These are phyloP conservation scores for Empis livida DNA, from an alignment of 2,888 invertebrate genomes.

Conservation along the genomic window DNA sequence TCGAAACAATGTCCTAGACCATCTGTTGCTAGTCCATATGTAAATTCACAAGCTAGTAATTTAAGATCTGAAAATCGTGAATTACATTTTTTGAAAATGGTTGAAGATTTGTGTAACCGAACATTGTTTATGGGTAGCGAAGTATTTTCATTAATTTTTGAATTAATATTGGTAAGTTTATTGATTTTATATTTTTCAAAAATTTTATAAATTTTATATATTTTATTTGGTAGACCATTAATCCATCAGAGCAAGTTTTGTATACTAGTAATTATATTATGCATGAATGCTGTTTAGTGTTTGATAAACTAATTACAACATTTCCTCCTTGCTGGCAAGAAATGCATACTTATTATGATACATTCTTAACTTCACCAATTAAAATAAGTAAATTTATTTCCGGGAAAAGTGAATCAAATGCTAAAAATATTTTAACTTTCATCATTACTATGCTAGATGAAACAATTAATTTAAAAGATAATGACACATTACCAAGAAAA, in stretches of 20 bases:
- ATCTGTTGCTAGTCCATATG: slow-evolving; percentile 16
- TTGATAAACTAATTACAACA: slow-evolving; percentile 21
- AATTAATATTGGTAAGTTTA: slow-evolving; percentile 25
- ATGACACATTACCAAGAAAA: background rate
- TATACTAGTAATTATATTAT: slow-evolving; percentile 13
- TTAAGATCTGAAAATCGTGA: slow-evolving; percentile 13
- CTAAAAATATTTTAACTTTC: slow-evolving; percentile 17
- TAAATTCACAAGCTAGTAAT: slow-evolving; percentile 15
- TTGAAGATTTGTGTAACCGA: slow-evolving; percentile 24
- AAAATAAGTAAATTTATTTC: slow-evolving; percentile 14
- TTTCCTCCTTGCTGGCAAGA: slow-evolving; percentile 34
- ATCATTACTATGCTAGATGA: slow-evolving; percentile 21
- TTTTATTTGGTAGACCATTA: slow-evolving; percentile 16
- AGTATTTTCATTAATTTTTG: slow-evolving; percentile 24
- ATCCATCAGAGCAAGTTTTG: slow-evolving; percentile 11
- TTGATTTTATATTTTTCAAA: background rate
- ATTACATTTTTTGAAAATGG: slow-evolving; percentile 21
- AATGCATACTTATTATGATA: slow-evolving; percentile 23
- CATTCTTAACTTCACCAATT: slow-evolving; percentile 18
- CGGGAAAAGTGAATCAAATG: slow-evolving; percentile 12
- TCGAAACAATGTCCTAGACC: slow-evolving; percentile 22
- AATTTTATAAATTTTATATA: background rate
- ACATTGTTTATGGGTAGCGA: slow-evolving; percentile 27
- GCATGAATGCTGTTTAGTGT: slow-evolving; percentile 20
- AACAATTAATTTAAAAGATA: slow-evolving; percentile 14